These are phyloP conservation scores for Semaprochilodus insignis DNA, from an alignment of 2,797 vertebrate species.

Conservation along the genomic window DNA sequence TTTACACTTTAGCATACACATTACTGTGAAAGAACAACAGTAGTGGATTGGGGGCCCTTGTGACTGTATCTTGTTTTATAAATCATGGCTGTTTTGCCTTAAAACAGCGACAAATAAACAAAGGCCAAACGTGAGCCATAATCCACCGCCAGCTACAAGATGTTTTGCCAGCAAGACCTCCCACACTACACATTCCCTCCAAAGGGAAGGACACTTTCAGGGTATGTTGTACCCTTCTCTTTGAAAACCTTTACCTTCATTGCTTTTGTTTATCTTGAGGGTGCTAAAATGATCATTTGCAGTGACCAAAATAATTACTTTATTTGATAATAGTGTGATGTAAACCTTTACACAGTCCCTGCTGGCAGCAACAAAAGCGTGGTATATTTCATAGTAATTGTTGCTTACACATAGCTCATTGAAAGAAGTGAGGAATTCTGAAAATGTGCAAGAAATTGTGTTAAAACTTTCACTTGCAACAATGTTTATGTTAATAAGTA, in stretches of 20 bases:
- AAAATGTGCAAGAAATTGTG: too few species aligned
- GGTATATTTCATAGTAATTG: too few species aligned
- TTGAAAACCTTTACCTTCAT: not conserved
- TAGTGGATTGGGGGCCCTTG: not conserved
- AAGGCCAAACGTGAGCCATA: slow-evolving; percentile 20
- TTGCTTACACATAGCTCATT: too few species aligned
- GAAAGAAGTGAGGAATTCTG: too few species aligned
- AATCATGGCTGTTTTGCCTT: slow-evolving; percentile 37
- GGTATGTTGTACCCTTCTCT: not conserved
- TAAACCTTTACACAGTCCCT: too few species aligned
- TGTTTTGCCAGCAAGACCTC: slow-evolving; percentile 41
- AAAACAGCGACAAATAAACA: slow-evolving; percentile 39
- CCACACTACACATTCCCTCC: not conserved
- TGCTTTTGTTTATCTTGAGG: not conserved
- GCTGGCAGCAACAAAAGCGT: too few species aligned
- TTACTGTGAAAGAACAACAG: slow-evolving; percentile 10
- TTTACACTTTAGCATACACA: slow-evolving; percentile 19
- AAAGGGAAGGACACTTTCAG: not conserved
- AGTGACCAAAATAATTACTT: not conserved
- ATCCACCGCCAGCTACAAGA: not conserved
- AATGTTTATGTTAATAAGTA: too few species aligned
- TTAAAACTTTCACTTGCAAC: too few species aligned
- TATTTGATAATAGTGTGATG: not conserved
- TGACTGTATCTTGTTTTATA: slow-evolving; percentile 22
- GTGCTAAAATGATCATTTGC: not conserved